Conservation (phyloP, 2,888 invertebrate genomes). For the Cantharis nigra region DNA sequence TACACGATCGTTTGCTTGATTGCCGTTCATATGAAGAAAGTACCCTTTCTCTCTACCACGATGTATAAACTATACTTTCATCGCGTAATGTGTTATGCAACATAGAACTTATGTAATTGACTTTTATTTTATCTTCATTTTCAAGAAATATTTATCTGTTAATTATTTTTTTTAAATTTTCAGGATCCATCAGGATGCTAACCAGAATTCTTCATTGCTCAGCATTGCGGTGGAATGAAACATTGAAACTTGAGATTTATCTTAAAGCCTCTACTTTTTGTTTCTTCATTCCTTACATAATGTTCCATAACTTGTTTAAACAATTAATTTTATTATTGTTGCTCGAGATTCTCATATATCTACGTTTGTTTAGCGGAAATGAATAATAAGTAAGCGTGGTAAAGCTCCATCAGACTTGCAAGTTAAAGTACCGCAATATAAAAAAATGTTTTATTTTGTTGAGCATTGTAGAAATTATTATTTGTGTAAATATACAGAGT, state of each 20-base stretch:
- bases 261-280: not conserved
- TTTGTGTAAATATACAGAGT: not conserved
- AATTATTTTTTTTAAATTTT: not conserved
- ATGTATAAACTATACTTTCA: constrained; percentile 25
- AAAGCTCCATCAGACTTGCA: constrained; percentile 22
- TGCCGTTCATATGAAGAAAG: constrained; percentile 23
- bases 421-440: constrained; percentile 27
- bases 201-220: not conserved
- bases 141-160: not conserved
- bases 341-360: constrained; percentile 23
- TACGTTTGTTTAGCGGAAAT: constrained; percentile 23
- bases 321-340: constrained; percentile 15
- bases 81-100: constrained; percentile 4
- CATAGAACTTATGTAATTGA: not conserved
- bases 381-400: constrained; percentile 24
- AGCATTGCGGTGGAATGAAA: too few species aligned
- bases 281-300: constrained; percentile 6
- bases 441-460: constrained; percentile 2
- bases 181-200: not conserved
- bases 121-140: not conserved
- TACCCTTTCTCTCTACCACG: constrained; percentile 24
- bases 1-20: constrained; percentile 14
- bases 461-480: not conserved
- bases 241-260: too few species aligned
- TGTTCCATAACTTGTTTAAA: constrained; percentile 15